Conservation (phyloP, 2,113 vertebrate species). For the Buteo buteo region DNA sequence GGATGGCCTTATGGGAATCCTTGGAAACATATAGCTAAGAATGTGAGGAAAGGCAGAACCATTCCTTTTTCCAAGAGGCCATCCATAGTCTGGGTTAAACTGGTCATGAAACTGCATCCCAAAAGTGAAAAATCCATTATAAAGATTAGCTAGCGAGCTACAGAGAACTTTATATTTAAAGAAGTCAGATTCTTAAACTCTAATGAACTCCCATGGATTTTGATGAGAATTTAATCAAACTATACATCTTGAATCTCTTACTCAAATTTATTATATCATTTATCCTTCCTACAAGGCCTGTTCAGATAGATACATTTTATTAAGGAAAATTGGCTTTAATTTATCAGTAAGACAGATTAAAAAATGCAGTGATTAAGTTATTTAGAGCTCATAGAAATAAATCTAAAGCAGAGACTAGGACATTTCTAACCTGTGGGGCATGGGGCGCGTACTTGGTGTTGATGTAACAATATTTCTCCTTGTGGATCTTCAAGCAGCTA, state of each 20-base stretch:
- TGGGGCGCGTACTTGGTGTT: not conserved
- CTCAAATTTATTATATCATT: constrained; percentile 1
- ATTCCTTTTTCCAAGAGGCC: not conserved
- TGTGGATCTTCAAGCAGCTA: not conserved
- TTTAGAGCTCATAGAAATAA: constrained; percentile 8
- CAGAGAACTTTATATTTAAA: not conserved
- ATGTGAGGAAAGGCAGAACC: not conserved
- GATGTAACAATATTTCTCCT: not conserved
- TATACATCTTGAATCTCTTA: not conserved
- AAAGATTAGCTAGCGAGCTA: not conserved
- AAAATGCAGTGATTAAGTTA: not conserved
- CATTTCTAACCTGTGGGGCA: not conserved
- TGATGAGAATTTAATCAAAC: constrained; percentile 38
- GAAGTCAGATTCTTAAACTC: not conserved
- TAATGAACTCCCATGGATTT: constrained; percentile 22
- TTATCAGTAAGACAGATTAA: not conserved
- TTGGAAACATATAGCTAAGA: not conserved
- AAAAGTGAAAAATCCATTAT: not conserved
- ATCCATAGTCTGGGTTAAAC: not conserved
- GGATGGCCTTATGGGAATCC: not conserved
- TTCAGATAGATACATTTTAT: not conserved
- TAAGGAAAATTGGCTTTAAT: not conserved
- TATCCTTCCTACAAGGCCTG: not conserved
- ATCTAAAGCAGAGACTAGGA: not conserved
- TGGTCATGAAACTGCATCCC: not conserved